These are phyloP conservation scores for Epistrophe grossulariae DNA, from an alignment of 2,888 invertebrate species.

Conservation along the genomic window DNA sequence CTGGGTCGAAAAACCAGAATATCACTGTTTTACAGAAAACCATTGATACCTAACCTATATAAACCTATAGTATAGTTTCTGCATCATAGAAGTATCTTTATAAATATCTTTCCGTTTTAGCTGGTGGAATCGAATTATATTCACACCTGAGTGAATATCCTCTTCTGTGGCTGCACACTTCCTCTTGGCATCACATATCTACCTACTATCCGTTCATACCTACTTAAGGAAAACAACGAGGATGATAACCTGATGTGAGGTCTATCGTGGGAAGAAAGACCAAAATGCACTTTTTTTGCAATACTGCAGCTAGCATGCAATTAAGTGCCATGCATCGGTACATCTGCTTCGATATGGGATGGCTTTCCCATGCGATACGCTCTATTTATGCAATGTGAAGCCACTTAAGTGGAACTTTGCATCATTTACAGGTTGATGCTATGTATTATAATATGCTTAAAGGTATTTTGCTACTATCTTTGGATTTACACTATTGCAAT, in stretches of 20 bases:
- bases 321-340: slow-evolving; percentile 52
- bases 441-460: too few species aligned
- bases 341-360: slow-evolving; percentile 47
- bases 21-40: background rate
- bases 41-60: background rate
- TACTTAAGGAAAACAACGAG: slow-evolving; percentile 12
- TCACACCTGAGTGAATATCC: slow-evolving; percentile 62
- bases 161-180: slow-evolving; percentile 50
- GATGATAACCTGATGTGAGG: slow-evolving; percentile 34
- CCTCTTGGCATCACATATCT: background rate
- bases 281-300: slow-evolving; percentile 1
- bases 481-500: background rate
- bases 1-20: slow-evolving; percentile 44
- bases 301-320: slow-evolving; percentile 33
- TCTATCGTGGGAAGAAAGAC: slow-evolving; percentile 62
- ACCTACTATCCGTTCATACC: too few species aligned
- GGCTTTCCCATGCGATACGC: slow-evolving; percentile 64
- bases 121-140: slow-evolving; percentile 56
- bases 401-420: slow-evolving; percentile 69
- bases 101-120: slow-evolving; percentile 8
- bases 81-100: slow-evolving; percentile 28
- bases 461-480: slow-evolving; percentile 26
- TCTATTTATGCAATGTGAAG: slow-evolving; percentile 61
- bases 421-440: slow-evolving; percentile 62
- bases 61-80: too few species aligned